Conservation (phyloP, 1,140 invertebrate species). For the Aphis gossypii region DNA sequence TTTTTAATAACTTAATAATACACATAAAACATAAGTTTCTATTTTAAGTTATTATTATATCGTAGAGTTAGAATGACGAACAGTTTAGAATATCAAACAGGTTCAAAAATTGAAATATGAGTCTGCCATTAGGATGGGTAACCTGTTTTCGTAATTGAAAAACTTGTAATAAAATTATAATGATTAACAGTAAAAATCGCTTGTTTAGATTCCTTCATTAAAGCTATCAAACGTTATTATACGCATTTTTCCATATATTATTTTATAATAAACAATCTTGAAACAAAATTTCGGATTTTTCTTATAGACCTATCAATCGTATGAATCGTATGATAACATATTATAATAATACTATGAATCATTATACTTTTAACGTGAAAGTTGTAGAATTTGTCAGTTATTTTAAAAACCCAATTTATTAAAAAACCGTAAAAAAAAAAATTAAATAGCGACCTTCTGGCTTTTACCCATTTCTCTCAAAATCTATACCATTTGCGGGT, state of each 20-base stretch:
- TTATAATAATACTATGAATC: not conserved
- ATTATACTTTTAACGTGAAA: not conserved
- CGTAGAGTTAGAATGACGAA: not conserved
- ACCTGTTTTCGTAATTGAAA: constrained; percentile 23
- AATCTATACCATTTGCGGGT: not conserved
- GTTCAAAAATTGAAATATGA: constrained; percentile 2
- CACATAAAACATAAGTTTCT: not conserved
- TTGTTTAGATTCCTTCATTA: not conserved
- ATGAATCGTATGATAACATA: not conserved
- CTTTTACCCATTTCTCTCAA: not conserved
- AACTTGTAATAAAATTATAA: not conserved
- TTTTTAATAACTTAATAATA: not conserved
- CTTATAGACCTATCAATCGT: not conserved
- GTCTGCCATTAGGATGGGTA: not conserved
- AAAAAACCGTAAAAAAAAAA: not conserved
- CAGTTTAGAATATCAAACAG: constrained; percentile 23
- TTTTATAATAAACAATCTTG: not conserved
- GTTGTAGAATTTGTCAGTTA: not conserved
- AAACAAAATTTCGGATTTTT: not conserved
- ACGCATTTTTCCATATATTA: not conserved
- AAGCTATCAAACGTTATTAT: not conserved
- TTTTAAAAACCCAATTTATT: not conserved
- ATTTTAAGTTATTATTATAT: not conserved
- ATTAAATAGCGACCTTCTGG: not conserved
- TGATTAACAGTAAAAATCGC: constrained; percentile 29